phyloP scores from a whole-genome alignment of 2,888 invertebrate species.

The Hypomecis atomaria region DNA sequence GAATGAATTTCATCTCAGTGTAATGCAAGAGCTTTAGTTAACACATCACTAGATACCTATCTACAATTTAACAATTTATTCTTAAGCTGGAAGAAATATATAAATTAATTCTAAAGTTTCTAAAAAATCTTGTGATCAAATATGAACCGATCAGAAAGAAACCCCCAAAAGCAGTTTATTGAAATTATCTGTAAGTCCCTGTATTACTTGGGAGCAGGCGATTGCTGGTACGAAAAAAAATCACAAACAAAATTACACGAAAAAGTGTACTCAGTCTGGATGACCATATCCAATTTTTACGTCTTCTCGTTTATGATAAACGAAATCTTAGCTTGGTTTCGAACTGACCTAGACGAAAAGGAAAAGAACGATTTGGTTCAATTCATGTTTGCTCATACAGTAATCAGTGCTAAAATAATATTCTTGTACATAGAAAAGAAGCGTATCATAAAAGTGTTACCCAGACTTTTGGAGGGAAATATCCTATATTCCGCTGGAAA shows the following conservation, averaged over 20 bases:
- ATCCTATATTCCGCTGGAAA: slow-evolving; percentile 44
- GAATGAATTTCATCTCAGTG: background rate
- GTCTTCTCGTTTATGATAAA: slow-evolving; percentile 48
- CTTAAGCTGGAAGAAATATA: too few relatives aligned
- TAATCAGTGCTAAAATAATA: slow-evolving; percentile 54
- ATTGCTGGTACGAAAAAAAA: slow-evolving; percentile 58
- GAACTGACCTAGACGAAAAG: slow-evolving; percentile 53
- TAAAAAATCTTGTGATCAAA: background rate
- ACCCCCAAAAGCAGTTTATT: slow-evolving; percentile 58
- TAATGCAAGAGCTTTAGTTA: background rate
- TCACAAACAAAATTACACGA: slow-evolving; percentile 20
- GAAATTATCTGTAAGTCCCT: slow-evolving; percentile 54
- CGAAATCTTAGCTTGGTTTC: slow-evolving; percentile 50
- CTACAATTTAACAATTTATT: too few relatives aligned
- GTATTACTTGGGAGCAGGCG: slow-evolving; percentile 56
- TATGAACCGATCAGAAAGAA: slow-evolving; percentile 13
- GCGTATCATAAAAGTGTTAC: slow-evolving; percentile 50
- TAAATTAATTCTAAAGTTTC: too few relatives aligned
- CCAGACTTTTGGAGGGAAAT: slow-evolving; percentile 57
- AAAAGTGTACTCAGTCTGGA: slow-evolving; percentile 52
- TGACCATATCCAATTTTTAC: slow-evolving; percentile 50
- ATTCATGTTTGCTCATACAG: slow-evolving; percentile 56
- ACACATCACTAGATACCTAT: too few relatives aligned
- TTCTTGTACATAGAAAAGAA: slow-evolving; percentile 51
- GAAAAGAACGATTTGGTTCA: slow-evolving; percentile 59